phyloP scores from a whole-genome alignment of 2,113 vertebrate species.

The Grantiella picta region DNA sequence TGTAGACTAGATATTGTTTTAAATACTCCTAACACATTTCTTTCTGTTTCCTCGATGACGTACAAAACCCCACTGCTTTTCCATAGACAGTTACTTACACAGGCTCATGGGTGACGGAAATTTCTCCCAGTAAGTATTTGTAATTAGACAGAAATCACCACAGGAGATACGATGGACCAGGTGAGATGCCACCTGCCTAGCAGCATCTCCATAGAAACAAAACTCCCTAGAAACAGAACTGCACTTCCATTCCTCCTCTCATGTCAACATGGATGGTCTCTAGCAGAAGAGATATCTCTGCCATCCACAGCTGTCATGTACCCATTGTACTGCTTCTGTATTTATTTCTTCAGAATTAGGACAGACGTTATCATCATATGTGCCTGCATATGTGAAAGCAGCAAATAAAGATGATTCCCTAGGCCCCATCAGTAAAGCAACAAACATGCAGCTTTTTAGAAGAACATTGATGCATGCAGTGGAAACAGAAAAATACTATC shows the following conservation, averaged over 20 bases:
- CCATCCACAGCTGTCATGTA: neutral
- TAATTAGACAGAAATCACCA: neutral
- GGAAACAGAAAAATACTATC: neutral
- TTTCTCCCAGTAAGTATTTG: neutral
- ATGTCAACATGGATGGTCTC: neutral
- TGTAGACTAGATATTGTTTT: neutral
- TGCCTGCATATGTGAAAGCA: neutral
- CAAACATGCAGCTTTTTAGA: neutral
- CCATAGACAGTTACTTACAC: neutral
- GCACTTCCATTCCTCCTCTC: neutral
- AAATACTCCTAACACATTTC: neutral
- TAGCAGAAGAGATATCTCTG: neutral
- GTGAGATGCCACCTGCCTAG: neutral
- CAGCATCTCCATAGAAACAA: neutral
- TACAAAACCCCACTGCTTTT: neutral
- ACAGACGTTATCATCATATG: neutral
- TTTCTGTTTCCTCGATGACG: neutral
- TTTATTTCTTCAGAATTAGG: neutral
- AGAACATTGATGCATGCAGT: neutral
- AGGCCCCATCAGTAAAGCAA: neutral
- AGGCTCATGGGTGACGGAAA: neutral
- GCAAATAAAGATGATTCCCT: neutral
- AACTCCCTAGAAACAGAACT: neutral
- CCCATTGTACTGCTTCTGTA: neutral
- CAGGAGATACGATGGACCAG: accelerated